Conservation (phyloP, 1,140 invertebrate species). For the Ceratina japonica region DNA sequence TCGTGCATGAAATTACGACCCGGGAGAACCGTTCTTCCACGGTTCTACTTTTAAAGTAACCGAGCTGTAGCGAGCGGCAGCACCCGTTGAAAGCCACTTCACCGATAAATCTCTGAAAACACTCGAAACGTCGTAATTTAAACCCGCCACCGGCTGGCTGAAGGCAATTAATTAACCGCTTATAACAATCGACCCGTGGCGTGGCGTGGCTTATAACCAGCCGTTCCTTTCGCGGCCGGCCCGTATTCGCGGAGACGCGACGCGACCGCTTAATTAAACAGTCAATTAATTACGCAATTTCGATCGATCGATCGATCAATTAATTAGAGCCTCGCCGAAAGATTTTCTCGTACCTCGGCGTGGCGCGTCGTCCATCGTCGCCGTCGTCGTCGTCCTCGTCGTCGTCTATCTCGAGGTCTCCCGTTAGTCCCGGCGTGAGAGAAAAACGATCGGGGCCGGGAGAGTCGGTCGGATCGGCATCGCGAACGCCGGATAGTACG, state of each 20-base stretch:
- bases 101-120: conserved; percentile 10
- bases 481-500: conserved; percentile 55
- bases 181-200: conserved; percentile 16
- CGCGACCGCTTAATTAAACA: conserved; percentile 40
- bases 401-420: not conserved
- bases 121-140: not conserved
- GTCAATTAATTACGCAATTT: conserved; percentile 46
- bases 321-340: conserved; percentile 31
- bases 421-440: conserved; percentile 23
- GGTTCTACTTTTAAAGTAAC: not conserved
- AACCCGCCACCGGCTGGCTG: not conserved
- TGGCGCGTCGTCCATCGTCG: not conserved
- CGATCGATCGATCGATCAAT: conserved; percentile 30
- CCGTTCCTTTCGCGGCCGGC: not conserved
- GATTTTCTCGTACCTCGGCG: conserved; percentile 6
- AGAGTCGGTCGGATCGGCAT: conserved; percentile 50
- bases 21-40: not conserved
- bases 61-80: no score
- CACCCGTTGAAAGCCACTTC: not conserved
- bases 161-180: conserved; percentile 35
- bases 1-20: not conserved
- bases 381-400: no score
- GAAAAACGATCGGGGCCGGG: conserved; percentile 54
- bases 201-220: not conserved
- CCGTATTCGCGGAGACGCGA: not conserved